Base-by-base conservation (phyloP, 2,888 invertebrate species). In the Belgica antarctica region DNA sequence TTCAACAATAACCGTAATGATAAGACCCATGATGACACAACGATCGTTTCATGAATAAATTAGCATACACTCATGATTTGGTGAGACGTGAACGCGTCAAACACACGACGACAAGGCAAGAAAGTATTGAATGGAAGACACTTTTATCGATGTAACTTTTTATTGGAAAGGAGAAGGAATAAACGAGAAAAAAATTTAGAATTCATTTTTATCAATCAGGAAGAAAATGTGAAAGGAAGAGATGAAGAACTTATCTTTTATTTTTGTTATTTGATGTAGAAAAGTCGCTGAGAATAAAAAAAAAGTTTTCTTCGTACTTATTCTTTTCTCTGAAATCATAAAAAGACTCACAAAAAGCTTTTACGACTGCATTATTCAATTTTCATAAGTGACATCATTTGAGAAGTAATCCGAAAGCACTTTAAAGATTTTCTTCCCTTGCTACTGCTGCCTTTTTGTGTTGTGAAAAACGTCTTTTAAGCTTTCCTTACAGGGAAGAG, bases 201-300 rank as follows among this genome's bases (percentile, higher is more conserved):
- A n/a, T 52, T 52, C 52, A n/a, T 8, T 47, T 47, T 3, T n/a
- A 47, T 61, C 25, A 61, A 61, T 27, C 25, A 27, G 27, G 25
- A 17, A 3, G 57, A 57, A 4, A 61, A 61, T 2, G 57, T 24
- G 61, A 61, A 61, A 61, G 27, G 2, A n/a, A 57, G 52, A 19
- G 3, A 52, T 52, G 19, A 41, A 41, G 52, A 52, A 52, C 52
- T 52, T 52, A 34, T 68, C 61, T 69, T 69, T 59, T 69, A 69
- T 69, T 69, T 69, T 70, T 70, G 70, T 70, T 70, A 70, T 70
- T 70, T 25, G 31, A 68, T 61, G 70, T 70, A 31, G n/a, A 70
- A 61, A 61, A 70, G 24, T 59, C 17, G 22, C 19, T n/a, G 41
- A 15, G 57, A 68, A 57, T 52, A 68, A 61, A 70, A 24, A n/a